Percentiles rank a stretch among this genome's conserved stretches.
phyloP scores from a whole-genome alignment of 2,888 invertebrate genomes.

The Troilus luridus region DNA sequence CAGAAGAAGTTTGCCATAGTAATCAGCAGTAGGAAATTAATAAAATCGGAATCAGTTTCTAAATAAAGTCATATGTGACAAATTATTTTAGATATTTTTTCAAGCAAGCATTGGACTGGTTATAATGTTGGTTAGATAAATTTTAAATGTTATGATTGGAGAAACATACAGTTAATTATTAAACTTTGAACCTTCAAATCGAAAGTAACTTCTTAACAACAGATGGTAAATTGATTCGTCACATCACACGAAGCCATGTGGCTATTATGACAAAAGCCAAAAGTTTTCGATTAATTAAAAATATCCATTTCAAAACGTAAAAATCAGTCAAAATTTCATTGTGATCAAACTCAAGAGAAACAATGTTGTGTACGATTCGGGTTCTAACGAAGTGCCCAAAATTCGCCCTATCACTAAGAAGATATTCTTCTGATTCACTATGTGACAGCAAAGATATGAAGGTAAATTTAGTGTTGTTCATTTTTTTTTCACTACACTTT shows the following conservation, averaged over 20 bases:
- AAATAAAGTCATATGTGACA: constrained; percentile 2
- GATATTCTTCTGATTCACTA: not conserved
- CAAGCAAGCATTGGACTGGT: not conserved
- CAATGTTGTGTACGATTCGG: constrained; percentile 29
- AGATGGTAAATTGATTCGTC: not conserved
- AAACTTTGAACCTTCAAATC: not conserved
- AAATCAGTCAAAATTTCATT: constrained; percentile 21
- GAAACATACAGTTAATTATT: not conserved
- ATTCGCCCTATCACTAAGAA: not conserved
- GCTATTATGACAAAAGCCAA: constrained; percentile 40
- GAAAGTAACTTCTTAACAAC: not conserved
- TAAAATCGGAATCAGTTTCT: not conserved
- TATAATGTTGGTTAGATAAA: not conserved
- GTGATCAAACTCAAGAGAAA: not conserved
- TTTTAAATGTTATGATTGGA: not conserved
- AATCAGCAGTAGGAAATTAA: not conserved
- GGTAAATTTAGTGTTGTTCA: not conserved
- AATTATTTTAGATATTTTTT: not conserved
- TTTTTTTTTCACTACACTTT: not conserved
- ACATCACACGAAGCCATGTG: constrained; percentile 33
- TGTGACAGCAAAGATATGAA: constrained; percentile 1
- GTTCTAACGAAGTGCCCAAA: not conserved
- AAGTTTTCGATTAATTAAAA: constrained; percentile 12
- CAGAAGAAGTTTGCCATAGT: not conserved
- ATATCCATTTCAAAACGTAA: not conserved